phyloP scores from a whole-genome alignment of 2,113 vertebrate genomes.

The Melanotaenia duboulayi region DNA sequence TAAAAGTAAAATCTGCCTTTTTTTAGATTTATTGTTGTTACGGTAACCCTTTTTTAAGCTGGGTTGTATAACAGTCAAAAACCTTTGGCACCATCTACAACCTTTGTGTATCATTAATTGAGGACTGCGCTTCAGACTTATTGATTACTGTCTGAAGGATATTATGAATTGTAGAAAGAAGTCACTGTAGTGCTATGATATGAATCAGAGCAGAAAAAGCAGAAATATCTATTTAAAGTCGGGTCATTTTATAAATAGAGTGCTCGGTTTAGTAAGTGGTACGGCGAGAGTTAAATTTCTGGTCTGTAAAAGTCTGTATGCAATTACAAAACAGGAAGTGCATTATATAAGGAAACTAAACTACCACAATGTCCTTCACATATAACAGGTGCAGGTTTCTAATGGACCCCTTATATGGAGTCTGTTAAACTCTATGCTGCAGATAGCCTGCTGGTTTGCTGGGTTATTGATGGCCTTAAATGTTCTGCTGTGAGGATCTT shows the following conservation, averaged over 20 bases:
- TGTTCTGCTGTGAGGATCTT: constrained; percentile 60
- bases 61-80: constrained; percentile 25
- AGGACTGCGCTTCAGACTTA: constrained; percentile 42
- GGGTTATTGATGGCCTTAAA: constrained; percentile 63
- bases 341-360: neutral
- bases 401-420: constrained; percentile 11
- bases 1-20: constrained; percentile 20
- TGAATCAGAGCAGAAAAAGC: constrained; percentile 34
- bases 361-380: constrained; percentile 1
- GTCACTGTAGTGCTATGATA: constrained; percentile 24
- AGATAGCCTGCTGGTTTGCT: constrained; percentile 51
- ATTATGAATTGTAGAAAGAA: constrained; percentile 51
- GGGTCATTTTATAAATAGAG: neutral
- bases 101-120: constrained; percentile 53
- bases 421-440: constrained; percentile 22
- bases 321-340: neutral
- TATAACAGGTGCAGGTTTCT: neutral
- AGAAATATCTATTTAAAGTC: neutral
- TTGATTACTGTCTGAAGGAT: constrained; percentile 52
- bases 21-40: constrained; percentile 38
- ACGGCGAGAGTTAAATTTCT: neutral
- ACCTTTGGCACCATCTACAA: constrained; percentile 26
- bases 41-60: constrained; percentile 25
- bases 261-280: neutral
- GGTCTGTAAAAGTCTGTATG: no score